Conservation (phyloP, 2,797 vertebrate species). For the Valencia hispanica region DNA sequence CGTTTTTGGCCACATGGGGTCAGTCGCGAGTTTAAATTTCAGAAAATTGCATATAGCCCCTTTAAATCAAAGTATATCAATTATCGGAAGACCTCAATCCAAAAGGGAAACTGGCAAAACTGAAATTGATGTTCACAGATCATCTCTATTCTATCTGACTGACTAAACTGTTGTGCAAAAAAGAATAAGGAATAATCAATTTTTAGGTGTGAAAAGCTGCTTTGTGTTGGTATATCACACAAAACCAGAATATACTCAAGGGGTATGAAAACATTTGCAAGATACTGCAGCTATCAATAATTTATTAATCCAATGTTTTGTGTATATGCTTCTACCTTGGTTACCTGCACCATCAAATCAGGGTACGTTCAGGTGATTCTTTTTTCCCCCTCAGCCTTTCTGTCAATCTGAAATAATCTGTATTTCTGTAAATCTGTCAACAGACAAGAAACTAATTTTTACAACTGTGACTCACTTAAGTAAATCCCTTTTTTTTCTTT, state of each 20-base stretch:
- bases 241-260: not conserved
- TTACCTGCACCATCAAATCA: slow-evolving; percentile 8
- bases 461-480: slow-evolving; percentile 54
- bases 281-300: slow-evolving; percentile 32
- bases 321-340: slow-evolving; percentile 11
- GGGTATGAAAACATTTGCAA: not conserved
- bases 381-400: slow-evolving; percentile 27
- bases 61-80: not conserved
- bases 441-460: slow-evolving; percentile 52
- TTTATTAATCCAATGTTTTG: slow-evolving; percentile 47
- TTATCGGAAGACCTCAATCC: not conserved
- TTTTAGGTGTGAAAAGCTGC: not conserved
- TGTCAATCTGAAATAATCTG: slow-evolving; percentile 61
- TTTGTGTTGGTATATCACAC: not conserved
- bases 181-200: not conserved
- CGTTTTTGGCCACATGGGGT: too few species aligned
- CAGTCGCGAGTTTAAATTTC: too few species aligned
- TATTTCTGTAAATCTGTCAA: slow-evolving; percentile 65
- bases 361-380: slow-evolving; percentile 51
- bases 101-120: not conserved
- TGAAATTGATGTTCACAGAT: not conserved
- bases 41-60: too few species aligned
- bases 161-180: not conserved
- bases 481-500: slow-evolving; percentile 45
- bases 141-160: not conserved